Percentiles rank a stretch among this genome's conserved stretches.
These are phyloP conservation scores for cat (Felis catus) DNA, from an alignment of 2,113 vertebrate genomes.

Conservation along the genomic window DNA sequence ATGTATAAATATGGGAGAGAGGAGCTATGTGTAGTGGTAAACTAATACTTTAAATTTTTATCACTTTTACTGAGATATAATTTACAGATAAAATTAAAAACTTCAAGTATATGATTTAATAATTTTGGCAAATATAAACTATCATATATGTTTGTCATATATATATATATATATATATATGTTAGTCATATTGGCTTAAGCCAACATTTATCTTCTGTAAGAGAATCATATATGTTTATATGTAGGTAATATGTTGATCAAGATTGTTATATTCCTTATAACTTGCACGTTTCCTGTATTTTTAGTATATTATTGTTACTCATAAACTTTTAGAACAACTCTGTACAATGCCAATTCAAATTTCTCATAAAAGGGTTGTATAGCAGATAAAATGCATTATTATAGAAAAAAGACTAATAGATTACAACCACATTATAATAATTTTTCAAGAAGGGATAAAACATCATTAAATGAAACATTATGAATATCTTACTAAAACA, in stretches of 20 bases:
- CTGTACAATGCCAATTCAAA: neutral
- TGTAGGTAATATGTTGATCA: neutral
- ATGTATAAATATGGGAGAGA: neutral
- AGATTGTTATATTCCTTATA: neutral
- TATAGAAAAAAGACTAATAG: neutral
- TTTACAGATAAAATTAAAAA: neutral
- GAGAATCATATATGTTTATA: neutral
- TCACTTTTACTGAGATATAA: neutral
- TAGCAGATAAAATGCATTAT: neutral
- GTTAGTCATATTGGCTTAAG: neutral
- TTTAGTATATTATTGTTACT: constrained; percentile 3
- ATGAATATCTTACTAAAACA: neutral
- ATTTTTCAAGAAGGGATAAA: neutral
- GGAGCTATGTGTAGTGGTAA: neutral
- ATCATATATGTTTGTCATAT: neutral
- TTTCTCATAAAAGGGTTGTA: neutral
- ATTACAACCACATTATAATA: neutral
- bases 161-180: neutral
- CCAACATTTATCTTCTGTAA: neutral
- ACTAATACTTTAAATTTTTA: neutral
- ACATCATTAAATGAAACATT: neutral
- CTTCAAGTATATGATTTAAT: neutral
- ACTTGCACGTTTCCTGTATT: neutral
- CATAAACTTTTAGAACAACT: neutral
- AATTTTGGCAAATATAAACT: neutral